A percentile compares a stretch with the other conserved stretches of the same genome.
These are phyloP conservation scores for Laupala kohalensis DNA, from an alignment of 1,140 invertebrate genomes.

Conservation along the genomic window DNA sequence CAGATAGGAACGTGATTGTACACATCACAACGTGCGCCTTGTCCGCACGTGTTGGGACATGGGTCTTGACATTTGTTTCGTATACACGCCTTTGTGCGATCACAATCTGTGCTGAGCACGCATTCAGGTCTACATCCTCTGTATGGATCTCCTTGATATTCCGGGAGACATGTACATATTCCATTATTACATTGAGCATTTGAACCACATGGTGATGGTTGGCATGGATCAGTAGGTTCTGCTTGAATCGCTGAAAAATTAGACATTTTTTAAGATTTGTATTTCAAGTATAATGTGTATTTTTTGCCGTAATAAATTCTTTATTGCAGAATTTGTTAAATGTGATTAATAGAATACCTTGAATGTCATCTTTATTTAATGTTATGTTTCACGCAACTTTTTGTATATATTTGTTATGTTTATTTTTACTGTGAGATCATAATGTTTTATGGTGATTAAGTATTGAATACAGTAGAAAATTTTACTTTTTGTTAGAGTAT, in stretches of 20 bases:
- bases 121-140: conserved; percentile 52
- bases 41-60: conserved; percentile 43
- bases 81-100: conserved; percentile 48
- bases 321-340: no score
- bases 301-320: conserved; percentile 13
- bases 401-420: not conserved
- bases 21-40: conserved; percentile 37
- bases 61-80: conserved; percentile 54
- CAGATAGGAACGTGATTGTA: conserved; percentile 54
- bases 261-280: no score
- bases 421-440: no score
- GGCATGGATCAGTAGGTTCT: conserved; percentile 38
- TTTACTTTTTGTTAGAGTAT: not conserved
- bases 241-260: conserved; percentile 16
- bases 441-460: no score
- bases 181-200: conserved; percentile 58
- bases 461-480: no score
- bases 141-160: conserved; percentile 54
- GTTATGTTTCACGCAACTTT: no score
- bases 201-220: conserved; percentile 61
- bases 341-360: no score
- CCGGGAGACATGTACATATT: conserved; percentile 35
- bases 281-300: not conserved
- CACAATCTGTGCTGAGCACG: conserved; percentile 52
- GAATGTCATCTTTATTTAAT: no score